Base-by-base conservation (phyloP, 2,888 invertebrate species). In the Drosophila stalkeri region DNA sequence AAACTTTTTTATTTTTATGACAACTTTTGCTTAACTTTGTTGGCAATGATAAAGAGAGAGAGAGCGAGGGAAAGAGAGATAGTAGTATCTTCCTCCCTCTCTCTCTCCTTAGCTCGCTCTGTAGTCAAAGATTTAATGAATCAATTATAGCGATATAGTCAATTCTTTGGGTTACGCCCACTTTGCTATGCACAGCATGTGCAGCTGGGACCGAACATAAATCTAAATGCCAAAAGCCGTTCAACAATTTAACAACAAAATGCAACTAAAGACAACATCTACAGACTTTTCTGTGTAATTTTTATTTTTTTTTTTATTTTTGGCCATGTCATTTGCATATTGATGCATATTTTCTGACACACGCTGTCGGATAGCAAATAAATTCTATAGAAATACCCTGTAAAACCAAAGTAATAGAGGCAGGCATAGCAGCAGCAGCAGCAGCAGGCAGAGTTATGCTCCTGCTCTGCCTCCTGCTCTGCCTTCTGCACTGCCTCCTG, bases 61-160 rank as follows among this genome's bases (percentile, higher is more conserved):
- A 27, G 27, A 27, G 6, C 5, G 27, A 23, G 23, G 0, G 23
- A 37, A 6, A 37, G 37, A 37, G 37, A 16, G 14, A 37, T 5
- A 37, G 37, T 16, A 16, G 16, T 39, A 0, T 39, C 7, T 39
- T 2, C 12, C 39, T 47, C 44, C 47, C 33, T 23, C 9, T 44
- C 41, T 47, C 23, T 46, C 46, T 37, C 14, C 11, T 7, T 14
- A 12, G 2, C 0, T 44, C 27, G 52, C 39, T 41, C 64, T 73
- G 72, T 72, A 66, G 73, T 56, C 63, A 72, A 59, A 81, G 76
- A 82, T 89, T 89, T 86, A 82, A 86, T 89, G 86, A 87, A 87
- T 89, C 86, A 86, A 87, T 89, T 87, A 85, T 69, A 71, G 74
- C 72, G 82, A 86, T 82, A 86, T 82, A 86, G 84, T 64, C 41